Conservation (phyloP, 92 coral and sea anemone genomes). For the Epizoanthus stellaris region DNA sequence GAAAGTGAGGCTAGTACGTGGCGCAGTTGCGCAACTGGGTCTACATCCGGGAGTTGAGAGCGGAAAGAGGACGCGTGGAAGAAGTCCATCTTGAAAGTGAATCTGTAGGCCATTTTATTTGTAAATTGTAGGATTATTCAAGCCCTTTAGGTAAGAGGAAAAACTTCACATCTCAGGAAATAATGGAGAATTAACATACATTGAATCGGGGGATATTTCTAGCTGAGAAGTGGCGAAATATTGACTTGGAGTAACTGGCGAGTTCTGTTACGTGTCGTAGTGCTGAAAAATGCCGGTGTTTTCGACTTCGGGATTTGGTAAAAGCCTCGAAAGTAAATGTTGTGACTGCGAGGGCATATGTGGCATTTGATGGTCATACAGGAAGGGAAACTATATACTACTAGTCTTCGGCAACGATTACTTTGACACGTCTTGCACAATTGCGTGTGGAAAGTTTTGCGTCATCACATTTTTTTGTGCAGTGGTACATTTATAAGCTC, state of each 20-base stretch:
- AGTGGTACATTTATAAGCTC: constrained; percentile 8
- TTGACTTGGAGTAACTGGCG: background rate
- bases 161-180: background rate
- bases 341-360: background rate
- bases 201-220: background rate
- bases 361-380: constrained; percentile 9
- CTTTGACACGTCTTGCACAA: background rate
- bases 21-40: constrained; percentile 94
- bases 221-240: background rate
- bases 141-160: constrained; percentile 30
- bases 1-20: constrained; percentile 80
- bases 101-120: constrained; percentile 30
- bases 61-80: constrained; percentile 60
- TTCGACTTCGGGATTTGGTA: background rate
- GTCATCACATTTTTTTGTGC: constrained; percentile 40
- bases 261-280: constrained; percentile 25
- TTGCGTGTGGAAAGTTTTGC: background rate
- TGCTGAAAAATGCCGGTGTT: constrained; percentile 28
- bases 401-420: background rate
- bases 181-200: background rate
- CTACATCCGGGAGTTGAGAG: constrained; percentile 82
- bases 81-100: constrained; percentile 26
- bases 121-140: constrained; percentile 27
- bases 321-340: background rate
- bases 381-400: background rate